phyloP scores from a whole-genome alignment of 2,113 vertebrate species.

The Melospiza melodia region DNA sequence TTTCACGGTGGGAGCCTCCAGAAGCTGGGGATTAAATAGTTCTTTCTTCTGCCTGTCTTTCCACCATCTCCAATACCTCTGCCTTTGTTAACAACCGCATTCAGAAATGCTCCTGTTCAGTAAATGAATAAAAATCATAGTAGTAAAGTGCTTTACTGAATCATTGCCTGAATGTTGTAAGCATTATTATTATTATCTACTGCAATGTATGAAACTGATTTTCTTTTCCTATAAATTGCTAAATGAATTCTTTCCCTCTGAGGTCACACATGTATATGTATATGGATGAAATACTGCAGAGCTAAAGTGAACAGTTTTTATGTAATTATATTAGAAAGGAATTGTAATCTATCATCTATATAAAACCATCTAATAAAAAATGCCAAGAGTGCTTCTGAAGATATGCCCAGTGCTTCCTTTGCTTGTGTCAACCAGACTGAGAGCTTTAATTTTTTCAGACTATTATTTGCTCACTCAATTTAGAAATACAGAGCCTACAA shows the following conservation, averaged over 20 bases:
- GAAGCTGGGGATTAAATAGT: neutral
- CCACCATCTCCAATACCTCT: neutral
- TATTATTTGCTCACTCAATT: constrained; percentile 44
- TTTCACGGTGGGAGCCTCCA: neutral
- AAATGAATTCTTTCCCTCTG: constrained; percentile 10
- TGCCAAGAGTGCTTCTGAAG: constrained; percentile 11
- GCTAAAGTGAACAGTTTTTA: neutral
- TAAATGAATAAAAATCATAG: constrained; percentile 30
- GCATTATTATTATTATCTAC: neutral
- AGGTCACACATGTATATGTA: neutral
- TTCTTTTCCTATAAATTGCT: constrained; percentile 20
- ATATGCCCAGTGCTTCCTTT: constrained; percentile 41
- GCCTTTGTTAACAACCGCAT: constrained; percentile 26
- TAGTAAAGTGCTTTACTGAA: constrained; percentile 18
- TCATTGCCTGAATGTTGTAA: neutral
- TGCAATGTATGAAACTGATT: neutral
- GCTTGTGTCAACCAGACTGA: constrained; percentile 53
- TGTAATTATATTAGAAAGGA: constrained; percentile 26
- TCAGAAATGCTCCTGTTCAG: neutral
- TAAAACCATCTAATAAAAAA: constrained; percentile 42
- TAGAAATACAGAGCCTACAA: neutral
- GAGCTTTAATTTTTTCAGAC: constrained; percentile 60
- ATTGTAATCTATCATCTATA: constrained; percentile 35
- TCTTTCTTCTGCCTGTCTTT: neutral
- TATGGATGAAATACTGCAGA: neutral